A percentile compares a stretch with the other conserved stretches of the same genome.
These are phyloP conservation scores for Strigamia transsilvanica DNA, from an alignment of 2,888 invertebrate species.

Conservation along the genomic window DNA sequence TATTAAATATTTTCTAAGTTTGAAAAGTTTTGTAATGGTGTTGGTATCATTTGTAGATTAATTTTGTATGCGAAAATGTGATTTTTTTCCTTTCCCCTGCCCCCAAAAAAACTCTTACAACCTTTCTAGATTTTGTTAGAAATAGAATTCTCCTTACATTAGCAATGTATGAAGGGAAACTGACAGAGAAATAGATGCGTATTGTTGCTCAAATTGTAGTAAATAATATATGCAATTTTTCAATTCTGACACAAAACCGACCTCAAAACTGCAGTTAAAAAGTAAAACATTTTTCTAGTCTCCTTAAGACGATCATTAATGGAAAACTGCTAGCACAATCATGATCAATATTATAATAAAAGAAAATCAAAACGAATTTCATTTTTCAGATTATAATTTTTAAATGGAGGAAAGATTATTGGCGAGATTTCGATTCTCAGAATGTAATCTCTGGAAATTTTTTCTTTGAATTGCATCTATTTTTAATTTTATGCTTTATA, in stretches of 20 bases:
- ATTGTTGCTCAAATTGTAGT: conserved; percentile 38
- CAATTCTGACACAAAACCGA: not conserved
- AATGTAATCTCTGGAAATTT: not conserved
- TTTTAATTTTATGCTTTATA: not conserved
- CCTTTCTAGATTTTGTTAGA: not conserved
- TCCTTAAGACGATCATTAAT: not conserved
- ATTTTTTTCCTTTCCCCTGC: not conserved
- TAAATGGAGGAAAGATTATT: too few species aligned
- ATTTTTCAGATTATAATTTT: not conserved
- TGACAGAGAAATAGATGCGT: not conserved
- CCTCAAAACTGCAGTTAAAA: not conserved
- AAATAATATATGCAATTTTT: not conserved
- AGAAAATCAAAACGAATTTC: not conserved
- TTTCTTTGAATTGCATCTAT: not conserved
- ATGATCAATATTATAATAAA: not conserved
- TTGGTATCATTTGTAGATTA: not conserved
- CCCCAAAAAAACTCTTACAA: not conserved
- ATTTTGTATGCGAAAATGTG: not conserved
- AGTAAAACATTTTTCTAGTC: conserved; percentile 10
- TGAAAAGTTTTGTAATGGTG: conserved; percentile 3
- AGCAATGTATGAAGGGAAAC: not conserved
- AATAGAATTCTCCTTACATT: not conserved
- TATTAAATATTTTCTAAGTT: conserved; percentile 2
- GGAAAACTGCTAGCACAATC: conserved; percentile 28
- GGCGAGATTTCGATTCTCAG: conserved; percentile 19